Conservation (phyloP, 35 echinoderm and acorn worm species). For the Heliocidaris tuberculata region DNA sequence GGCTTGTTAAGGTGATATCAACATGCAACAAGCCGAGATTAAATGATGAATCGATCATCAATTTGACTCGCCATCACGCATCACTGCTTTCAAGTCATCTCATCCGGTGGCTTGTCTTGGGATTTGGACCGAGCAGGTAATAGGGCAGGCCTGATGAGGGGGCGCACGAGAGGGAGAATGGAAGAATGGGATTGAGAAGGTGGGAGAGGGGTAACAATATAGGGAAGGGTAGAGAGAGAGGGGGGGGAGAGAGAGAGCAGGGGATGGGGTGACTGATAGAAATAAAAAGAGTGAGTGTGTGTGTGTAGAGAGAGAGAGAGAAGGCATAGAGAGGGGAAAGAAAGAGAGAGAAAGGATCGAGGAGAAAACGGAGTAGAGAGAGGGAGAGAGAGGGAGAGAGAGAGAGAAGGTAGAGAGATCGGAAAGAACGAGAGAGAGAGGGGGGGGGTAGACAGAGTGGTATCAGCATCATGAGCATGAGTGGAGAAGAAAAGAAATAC, state of each 20-base stretch:
- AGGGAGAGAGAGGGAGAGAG: too few relatives aligned
- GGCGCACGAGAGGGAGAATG: neutral
- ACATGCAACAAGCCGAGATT: neutral
- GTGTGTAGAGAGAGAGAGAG: too few relatives aligned
- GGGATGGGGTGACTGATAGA: neutral
- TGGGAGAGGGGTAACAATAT: neutral
- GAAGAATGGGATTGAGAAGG: neutral
- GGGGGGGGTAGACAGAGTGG: too few relatives aligned
- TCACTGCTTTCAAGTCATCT: neutral
- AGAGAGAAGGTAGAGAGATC: too few relatives aligned
- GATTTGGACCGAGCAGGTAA: neutral
- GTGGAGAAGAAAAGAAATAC: too few relatives aligned
- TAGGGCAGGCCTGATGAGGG: neutral
- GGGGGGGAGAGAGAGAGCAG: neutral
- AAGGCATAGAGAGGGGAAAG: too few relatives aligned
- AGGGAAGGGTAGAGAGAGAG: neutral
- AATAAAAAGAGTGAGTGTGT: too few relatives aligned
- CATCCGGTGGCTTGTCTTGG: neutral
- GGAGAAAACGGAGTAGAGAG: too few relatives aligned
- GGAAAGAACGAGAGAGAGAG: too few relatives aligned
- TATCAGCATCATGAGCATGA: too few relatives aligned
- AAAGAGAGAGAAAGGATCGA: too few relatives aligned
- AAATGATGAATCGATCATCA: constrained; percentile 4
- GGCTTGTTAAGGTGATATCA: constrained; percentile 2
- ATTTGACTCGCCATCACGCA: neutral